These are phyloP conservation scores for Psettodes erumei DNA, from an alignment of 2,113 vertebrate species.

Conservation along the genomic window DNA sequence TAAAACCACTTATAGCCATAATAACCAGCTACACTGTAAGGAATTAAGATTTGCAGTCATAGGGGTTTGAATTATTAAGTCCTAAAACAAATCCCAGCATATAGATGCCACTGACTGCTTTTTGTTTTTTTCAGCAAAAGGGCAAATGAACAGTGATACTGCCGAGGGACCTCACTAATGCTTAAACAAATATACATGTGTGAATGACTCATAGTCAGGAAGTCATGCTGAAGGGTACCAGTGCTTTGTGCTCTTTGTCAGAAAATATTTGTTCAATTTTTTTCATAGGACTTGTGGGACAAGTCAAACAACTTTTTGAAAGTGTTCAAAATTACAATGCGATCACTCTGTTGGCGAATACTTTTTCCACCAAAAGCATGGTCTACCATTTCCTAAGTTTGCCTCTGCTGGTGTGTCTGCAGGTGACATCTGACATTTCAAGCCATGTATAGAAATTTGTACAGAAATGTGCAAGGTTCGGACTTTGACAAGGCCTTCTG, in stretches of 20 bases:
- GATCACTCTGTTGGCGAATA: background rate
- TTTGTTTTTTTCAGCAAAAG: background rate
- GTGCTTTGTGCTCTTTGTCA: conserved; percentile 4
- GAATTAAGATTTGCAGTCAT: conserved; percentile 13
- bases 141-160: conserved; percentile 1
- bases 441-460: conserved; percentile 7
- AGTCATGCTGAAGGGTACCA: background rate
- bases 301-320: background rate
- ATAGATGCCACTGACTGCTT: background rate
- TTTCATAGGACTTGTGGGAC: background rate
- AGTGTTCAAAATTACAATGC: background rate
- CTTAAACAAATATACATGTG: conserved; percentile 15
- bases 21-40: conserved; percentile 9
- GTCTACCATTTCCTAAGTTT: background rate
- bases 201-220: conserved; percentile 8
- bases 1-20: background rate
- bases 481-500: background rate
- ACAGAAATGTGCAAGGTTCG: background rate
- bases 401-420: background rate
- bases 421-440: conserved; percentile 41
- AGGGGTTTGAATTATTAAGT: conserved; percentile 23
- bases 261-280: background rate
- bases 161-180: background rate
- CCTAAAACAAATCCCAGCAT: conserved; percentile 2
- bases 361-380: background rate